These are phyloP conservation scores for Exocentrus adspersus DNA, from an alignment of 2,888 invertebrate genomes.

Conservation along the genomic window DNA sequence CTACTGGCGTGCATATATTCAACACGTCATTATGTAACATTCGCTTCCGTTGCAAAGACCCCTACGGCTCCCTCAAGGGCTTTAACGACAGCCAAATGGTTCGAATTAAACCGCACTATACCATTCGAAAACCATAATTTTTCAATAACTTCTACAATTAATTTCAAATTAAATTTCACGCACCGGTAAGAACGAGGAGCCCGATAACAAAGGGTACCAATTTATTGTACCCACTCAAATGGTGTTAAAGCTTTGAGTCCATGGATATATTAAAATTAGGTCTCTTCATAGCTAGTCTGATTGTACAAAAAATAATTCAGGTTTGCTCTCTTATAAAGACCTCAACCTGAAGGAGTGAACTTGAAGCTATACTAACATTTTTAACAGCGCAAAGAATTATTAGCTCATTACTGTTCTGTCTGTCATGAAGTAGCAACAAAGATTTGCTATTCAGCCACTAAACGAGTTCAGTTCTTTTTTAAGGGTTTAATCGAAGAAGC, in stretches of 20 bases:
- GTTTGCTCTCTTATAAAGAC: too few species aligned
- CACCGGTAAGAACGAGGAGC: conserved; percentile 4
- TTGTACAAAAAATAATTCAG: too few species aligned
- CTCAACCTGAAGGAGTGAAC: neutral
- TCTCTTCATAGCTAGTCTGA: too few species aligned
- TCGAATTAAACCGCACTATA: conserved; percentile 15
- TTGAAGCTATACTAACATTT: neutral
- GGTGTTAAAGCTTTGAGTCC: neutral
- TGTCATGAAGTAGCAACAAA: neutral
- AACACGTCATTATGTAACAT: conserved; percentile 22
- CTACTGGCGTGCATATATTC: conserved; percentile 21
- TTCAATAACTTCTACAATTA: conserved; percentile 22
- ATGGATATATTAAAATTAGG: too few species aligned
- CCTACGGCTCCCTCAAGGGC: conserved; percentile 14
- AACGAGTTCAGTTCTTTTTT: neutral
- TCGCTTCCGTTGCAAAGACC: conserved; percentile 24
- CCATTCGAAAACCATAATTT: conserved; percentile 13
- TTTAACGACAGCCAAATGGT: conserved; percentile 20
- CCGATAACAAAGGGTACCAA: neutral
- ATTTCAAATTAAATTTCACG: conserved; percentile 20
- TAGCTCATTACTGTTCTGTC: neutral
- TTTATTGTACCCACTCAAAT: neutral
- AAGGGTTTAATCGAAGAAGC: neutral
- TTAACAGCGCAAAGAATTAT: neutral
- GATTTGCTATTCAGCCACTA: neutral